These are phyloP conservation scores for Ectropis grisescens DNA, from an alignment of 1,140 invertebrate species.

Conservation along the genomic window DNA sequence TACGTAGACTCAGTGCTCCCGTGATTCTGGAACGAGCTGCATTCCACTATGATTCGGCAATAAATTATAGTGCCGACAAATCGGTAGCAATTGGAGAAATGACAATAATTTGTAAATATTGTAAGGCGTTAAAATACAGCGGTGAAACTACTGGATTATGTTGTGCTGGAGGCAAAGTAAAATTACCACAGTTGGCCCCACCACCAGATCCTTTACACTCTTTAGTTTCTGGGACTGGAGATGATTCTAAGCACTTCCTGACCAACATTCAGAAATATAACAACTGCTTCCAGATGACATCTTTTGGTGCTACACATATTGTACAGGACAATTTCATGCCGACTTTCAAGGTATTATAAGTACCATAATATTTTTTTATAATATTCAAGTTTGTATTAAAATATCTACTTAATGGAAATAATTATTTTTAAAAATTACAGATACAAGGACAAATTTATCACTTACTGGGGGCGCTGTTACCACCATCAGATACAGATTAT, in stretches of 20 bases:
- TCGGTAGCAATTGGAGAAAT: slow-evolving; percentile 26
- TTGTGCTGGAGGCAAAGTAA: slow-evolving; percentile 22
- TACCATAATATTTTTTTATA: slow-evolving; percentile 5
- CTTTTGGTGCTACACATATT: slow-evolving; percentile 16
- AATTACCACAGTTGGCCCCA: slow-evolving; percentile 21
- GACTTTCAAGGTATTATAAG: slow-evolving; percentile 7
- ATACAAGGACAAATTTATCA: slow-evolving; percentile 9
- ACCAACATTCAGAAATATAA: slow-evolving; percentile 18
- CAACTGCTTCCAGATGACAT: slow-evolving; percentile 11
- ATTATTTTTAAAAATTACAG: slow-evolving; percentile 9
- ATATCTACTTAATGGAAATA: slow-evolving; percentile 7
- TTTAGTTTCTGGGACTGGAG: slow-evolving; percentile 6
- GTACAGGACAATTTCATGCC: slow-evolving; percentile 8
- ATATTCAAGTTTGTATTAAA: slow-evolving; percentile 8
- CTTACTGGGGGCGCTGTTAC: slow-evolving; percentile 14
- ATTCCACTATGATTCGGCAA: slow-evolving; percentile 12
- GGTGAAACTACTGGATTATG: slow-evolving; percentile 36
- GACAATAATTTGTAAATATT: slow-evolving; percentile 35
- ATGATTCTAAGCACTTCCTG: slow-evolving; percentile 10
- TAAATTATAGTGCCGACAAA: slow-evolving; percentile 16
- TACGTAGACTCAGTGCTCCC: slow-evolving; percentile 20
- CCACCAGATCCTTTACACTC: slow-evolving; percentile 21
- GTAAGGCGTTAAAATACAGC: slow-evolving; percentile 36
- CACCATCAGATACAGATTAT: slow-evolving; percentile 15
- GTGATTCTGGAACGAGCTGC: slow-evolving; percentile 6